Evolutionary conservation across 2,113 vertebrate genomes (phyloP), one percentile per base, ranked within the genome.

Genomic region (Neomonachus schauinslandi): DNA sequence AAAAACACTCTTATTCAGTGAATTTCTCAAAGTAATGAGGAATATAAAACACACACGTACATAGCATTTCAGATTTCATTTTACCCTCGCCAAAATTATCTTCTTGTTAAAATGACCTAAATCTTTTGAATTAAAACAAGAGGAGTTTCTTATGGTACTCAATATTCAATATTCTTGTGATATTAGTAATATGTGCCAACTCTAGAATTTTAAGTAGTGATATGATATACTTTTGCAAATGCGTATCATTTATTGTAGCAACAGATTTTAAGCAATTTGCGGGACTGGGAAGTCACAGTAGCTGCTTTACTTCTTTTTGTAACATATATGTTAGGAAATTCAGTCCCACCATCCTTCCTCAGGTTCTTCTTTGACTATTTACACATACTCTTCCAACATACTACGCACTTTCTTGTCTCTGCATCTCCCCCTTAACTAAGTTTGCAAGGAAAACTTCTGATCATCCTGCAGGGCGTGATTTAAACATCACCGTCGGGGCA

Each of bases 61-160:
- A 84, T 19, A 55, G 36, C 2, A 31, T 49, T 89, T 89, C 22
- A 71, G 26, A 63, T 61, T 82, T 59, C 11, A 84, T 90, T 93
- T 86, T 67, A 67, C 26, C 36, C 18, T 80, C 36, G 76, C 0
- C 21, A 42, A 69, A 87, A 82, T 55, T 46, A 69, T 72, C 46
- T 65, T n/a, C n/a, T 95, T 57, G 69, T 83, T 63, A 87, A 80
- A 82, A 91, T 82, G 42, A 31, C 28, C 33, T 67, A 74, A 81
- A 67, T 39, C 11, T 87, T 95, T 89, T 63, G n/a, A 72, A 72
- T 95, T 84, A 59, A 93, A 76, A 21, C 57, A 71, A n/a, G 28
- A 81, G 36, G 53, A 79, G 7, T 81, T 72, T 93, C n/a, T 89
- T 77, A 22, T 76, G 28, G 87, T 76, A 53, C 9, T 93, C 51